These are phyloP conservation scores for Helicoverpa zea DNA, from an alignment of 1,140 invertebrate genomes.

Conservation along the genomic window DNA sequence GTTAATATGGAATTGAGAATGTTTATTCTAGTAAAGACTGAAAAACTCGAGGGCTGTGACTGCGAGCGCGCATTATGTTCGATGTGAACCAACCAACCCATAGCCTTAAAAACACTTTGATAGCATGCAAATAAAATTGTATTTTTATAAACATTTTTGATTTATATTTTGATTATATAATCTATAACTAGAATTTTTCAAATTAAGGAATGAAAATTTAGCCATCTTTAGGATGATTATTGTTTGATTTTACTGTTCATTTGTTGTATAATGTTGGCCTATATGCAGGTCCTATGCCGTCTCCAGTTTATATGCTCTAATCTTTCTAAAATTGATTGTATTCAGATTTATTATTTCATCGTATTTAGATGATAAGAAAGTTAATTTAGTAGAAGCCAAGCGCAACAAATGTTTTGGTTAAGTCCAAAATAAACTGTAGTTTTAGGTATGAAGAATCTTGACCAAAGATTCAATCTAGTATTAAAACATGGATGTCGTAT, in stretches of 20 bases:
- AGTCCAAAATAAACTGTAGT: not conserved
- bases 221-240: no score
- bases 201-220: not conserved
- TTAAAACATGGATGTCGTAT: not conserved
- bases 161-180: not conserved
- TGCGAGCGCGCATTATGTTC: no score
- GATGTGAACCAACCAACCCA: no score
- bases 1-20: no score
- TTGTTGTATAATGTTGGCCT: no score
- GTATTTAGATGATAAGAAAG: not conserved
- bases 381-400: not conserved
- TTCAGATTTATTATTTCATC: not conserved
- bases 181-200: not conserved
- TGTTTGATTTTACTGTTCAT: no score
- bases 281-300: not conserved
- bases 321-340: not conserved
- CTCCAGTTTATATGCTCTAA: constrained; percentile 21
- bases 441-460: not conserved
- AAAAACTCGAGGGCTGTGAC: no score
- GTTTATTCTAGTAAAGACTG: no score
- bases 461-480: constrained; percentile 17
- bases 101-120: no score
- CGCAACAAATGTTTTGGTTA: not conserved
- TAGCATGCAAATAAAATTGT: not conserved
- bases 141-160: not conserved